Percentiles rank a stretch among this genome's conserved stretches.
Evolutionary conservation across 2,888 invertebrate genomes (phyloP).

Genomic region (Cosmia trapezina): DNA sequence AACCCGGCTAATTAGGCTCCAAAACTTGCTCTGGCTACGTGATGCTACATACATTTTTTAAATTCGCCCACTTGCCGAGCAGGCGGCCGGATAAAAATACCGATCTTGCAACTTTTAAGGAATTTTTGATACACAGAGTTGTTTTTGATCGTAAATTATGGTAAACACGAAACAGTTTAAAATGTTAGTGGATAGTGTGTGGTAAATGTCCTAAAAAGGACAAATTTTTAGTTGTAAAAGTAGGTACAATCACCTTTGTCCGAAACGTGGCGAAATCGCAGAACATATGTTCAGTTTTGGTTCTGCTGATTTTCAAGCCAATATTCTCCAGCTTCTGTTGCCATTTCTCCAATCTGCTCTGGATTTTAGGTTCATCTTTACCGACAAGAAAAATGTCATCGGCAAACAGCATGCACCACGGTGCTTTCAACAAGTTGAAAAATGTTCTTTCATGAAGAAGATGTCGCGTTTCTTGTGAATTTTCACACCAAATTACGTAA

Average conservation of each 20-base stretch:
- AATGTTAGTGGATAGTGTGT: slow-evolving; percentile 3
- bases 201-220: not conserved
- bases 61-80: slow-evolving; percentile 50
- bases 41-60: slow-evolving; percentile 60
- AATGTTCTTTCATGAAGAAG: not conserved
- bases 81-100: slow-evolving; percentile 43
- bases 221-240: not conserved
- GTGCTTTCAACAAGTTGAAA: not conserved
- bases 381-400: no score
- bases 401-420: no score
- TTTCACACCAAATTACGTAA: not conserved
- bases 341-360: no score
- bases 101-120: slow-evolving; percentile 38
- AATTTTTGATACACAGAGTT: slow-evolving; percentile 36
- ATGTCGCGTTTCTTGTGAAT: not conserved
- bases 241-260: no score
- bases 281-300: no score
- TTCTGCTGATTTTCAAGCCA: no score
- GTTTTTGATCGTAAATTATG: slow-evolving; percentile 41
- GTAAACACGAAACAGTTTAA: slow-evolving; percentile 22
- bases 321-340: no score
- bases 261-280: no score
- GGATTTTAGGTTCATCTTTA: no score
- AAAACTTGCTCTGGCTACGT: slow-evolving; percentile 50
- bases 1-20: slow-evolving; percentile 52